Evolutionary conservation across 2,888 invertebrate species (phyloP).

Genomic region (Lithophane socia): DNA sequence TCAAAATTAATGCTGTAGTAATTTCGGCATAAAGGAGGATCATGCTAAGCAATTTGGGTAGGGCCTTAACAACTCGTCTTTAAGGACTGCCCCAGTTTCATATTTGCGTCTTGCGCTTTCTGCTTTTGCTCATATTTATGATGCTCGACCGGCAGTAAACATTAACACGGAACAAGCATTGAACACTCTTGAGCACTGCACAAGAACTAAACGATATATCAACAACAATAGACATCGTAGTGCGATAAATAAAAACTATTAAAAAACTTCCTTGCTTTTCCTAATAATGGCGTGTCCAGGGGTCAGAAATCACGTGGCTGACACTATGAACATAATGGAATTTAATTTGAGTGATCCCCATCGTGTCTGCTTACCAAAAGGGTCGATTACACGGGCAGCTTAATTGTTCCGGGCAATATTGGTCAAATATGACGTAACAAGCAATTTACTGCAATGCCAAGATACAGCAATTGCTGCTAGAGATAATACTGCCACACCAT

Average conservation of each 20-base stretch:
- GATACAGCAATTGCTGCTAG: not conserved
- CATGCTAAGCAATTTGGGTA: no score
- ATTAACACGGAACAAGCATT: not conserved
- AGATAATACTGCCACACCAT: not conserved
- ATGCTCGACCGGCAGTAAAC: not conserved
- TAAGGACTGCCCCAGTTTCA: slow-evolving; percentile 10
- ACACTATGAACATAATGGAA: slow-evolving; percentile 18
- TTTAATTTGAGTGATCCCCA: slow-evolving; percentile 29
- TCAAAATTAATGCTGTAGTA: no score
- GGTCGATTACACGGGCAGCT: not conserved
- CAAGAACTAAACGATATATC: slow-evolving; percentile 35
- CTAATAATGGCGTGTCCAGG: slow-evolving; percentile 32
- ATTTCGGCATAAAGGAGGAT: no score
- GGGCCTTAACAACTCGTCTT: slow-evolving; percentile 11
- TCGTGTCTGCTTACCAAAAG: not conserved
- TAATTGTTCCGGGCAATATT: not conserved
- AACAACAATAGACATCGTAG: slow-evolving; percentile 15
- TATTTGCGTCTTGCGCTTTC: slow-evolving; percentile 13
- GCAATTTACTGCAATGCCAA: not conserved
- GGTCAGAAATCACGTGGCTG: slow-evolving; percentile 29
- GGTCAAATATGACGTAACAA: not conserved
- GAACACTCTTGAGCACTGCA: slow-evolving; percentile 12
- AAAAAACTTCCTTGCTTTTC: slow-evolving; percentile 9
- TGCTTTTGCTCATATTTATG: slow-evolving; percentile 8
- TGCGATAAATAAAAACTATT: slow-evolving; percentile 19